These are phyloP conservation scores for Agrotis segetum DNA, from an alignment of 2,888 invertebrate genomes.

Conservation along the genomic window DNA sequence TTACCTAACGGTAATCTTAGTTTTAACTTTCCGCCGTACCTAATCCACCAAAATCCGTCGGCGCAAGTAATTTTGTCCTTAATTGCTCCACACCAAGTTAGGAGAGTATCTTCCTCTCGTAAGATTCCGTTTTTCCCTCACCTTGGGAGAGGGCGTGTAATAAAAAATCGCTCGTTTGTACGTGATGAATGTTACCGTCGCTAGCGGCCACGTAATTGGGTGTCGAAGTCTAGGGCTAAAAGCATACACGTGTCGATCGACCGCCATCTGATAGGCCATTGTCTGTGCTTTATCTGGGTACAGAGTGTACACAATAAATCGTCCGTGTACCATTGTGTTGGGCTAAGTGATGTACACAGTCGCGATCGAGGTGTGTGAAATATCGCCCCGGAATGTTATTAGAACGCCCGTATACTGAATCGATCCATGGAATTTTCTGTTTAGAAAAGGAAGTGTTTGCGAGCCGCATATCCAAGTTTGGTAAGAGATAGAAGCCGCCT, in stretches of 20 bases:
- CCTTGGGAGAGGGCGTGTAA: slow-evolving; percentile 63
- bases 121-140: slow-evolving; percentile 72
- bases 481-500: slow-evolving; percentile 68
- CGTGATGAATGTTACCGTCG: slow-evolving; percentile 84
- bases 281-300: slow-evolving; percentile 86
- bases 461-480: slow-evolving; percentile 72
- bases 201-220: slow-evolving; percentile 86
- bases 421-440: slow-evolving; percentile 80
- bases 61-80: slow-evolving; percentile 73
- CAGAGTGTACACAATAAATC: slow-evolving; percentile 87
- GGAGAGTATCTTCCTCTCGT: slow-evolving; percentile 74
- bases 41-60: slow-evolving; percentile 70
- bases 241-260: slow-evolving; percentile 88
- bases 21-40: slow-evolving; percentile 63
- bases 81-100: slow-evolving; percentile 76
- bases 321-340: slow-evolving; percentile 83
- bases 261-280: slow-evolving; percentile 86
- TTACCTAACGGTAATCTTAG: slow-evolving; percentile 57
- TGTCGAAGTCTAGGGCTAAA: slow-evolving; percentile 87
- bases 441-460: slow-evolving; percentile 76
- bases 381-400: slow-evolving; percentile 87
- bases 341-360: slow-evolving; percentile 75
- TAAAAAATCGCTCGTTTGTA: slow-evolving; percentile 85
- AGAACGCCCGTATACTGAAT: slow-evolving; percentile 82
- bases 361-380: slow-evolving; percentile 79